phyloP scores from a whole-genome alignment of 2,888 invertebrate genomes.

The Boloria selene region DNA sequence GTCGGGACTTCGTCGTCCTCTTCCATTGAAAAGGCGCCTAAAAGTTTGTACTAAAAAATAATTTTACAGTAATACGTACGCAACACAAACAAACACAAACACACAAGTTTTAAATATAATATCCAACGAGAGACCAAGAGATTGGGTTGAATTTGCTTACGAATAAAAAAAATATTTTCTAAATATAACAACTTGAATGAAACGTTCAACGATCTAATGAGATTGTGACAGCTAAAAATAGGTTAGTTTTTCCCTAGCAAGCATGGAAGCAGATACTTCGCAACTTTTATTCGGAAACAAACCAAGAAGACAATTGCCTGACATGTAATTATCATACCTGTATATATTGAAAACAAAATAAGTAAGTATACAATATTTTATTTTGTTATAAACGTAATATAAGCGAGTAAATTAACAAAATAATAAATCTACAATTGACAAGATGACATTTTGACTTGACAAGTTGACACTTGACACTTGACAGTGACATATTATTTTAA shows the following conservation, averaged over 20 bases:
- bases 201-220: neutral
- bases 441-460: slow-evolving; percentile 12
- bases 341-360: slow-evolving; percentile 6
- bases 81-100: neutral
- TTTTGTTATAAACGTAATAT: slow-evolving; percentile 12
- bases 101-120: neutral
- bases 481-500: slow-evolving; percentile 12
- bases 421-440: slow-evolving; percentile 1
- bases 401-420: slow-evolving; percentile 4
- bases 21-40: slow-evolving; percentile 46
- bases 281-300: slow-evolving; percentile 20
- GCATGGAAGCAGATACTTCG: slow-evolving; percentile 32
- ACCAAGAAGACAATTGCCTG: slow-evolving; percentile 6
- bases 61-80: neutral
- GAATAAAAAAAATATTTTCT: neutral
- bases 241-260: slow-evolving; percentile 37
- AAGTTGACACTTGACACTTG: slow-evolving; percentile 17
- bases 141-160: neutral
- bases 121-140: too few species aligned
- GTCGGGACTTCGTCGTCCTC: slow-evolving; percentile 84
- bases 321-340: slow-evolving; percentile 28
- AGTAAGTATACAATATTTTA: slow-evolving; percentile 21
- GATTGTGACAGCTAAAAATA: slow-evolving; percentile 40
- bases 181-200: slow-evolving; percentile 11
- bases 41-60: neutral